A percentile compares a stretch with the other conserved stretches of the same genome.
phyloP scores from a whole-genome alignment of 2,113 vertebrate genomes.

The Hippocampus mohnikei region DNA sequence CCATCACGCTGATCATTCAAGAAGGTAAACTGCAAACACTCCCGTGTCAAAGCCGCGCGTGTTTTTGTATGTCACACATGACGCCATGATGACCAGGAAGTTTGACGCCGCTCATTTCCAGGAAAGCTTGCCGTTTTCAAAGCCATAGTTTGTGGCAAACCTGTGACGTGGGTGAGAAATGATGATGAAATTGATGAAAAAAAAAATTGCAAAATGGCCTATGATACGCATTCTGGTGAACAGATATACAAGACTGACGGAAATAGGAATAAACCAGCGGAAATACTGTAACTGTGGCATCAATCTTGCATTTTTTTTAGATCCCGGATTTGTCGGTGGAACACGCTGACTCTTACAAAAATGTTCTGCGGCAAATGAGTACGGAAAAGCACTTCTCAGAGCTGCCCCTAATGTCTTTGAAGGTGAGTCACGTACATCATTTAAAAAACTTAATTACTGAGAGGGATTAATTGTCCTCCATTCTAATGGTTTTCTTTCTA shows the following conservation, averaged over 20 bases:
- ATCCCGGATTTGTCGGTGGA: conserved; percentile 69
- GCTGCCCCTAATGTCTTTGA: conserved; percentile 80
- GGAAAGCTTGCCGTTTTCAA: conserved; percentile 81
- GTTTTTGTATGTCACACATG: neutral
- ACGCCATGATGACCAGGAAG: neutral
- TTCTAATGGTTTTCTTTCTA: conserved; percentile 45
- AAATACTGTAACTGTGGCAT: neutral
- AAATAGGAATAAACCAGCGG: neutral
- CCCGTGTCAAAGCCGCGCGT: neutral
- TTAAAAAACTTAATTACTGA: neutral
- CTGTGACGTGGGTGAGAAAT: conserved; percentile 72
- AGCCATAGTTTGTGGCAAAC: conserved; percentile 77
- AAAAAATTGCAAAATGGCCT: conserved; percentile 56
- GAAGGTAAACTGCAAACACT: conserved; percentile 65
- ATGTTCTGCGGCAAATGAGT: conserved; percentile 78
- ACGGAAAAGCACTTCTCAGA: conserved; percentile 79
- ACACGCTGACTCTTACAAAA: conserved; percentile 79
- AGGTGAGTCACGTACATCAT: conserved; percentile 63
- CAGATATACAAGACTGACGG: conserved; percentile 13
- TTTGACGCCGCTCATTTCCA: conserved; percentile 37
- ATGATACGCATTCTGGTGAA: conserved; percentile 59
- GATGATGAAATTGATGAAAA: conserved; percentile 63
- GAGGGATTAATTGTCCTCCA: neutral
- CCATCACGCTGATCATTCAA: conserved; percentile 77
- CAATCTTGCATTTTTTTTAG: conserved; percentile 51